These are phyloP conservation scores for Episyrphus balteatus DNA, from an alignment of 1,140 invertebrate genomes.

Conservation along the genomic window DNA sequence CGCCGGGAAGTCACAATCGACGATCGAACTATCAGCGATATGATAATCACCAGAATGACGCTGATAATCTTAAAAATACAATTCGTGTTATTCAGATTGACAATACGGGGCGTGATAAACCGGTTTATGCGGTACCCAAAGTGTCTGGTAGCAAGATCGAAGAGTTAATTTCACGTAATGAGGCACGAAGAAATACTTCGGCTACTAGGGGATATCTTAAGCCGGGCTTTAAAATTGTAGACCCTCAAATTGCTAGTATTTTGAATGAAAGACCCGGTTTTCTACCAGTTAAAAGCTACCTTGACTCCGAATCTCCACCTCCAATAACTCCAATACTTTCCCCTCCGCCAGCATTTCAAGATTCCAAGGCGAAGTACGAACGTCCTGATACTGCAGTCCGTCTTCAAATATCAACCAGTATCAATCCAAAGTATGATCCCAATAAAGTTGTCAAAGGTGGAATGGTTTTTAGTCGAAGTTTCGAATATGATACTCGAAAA, in stretches of 20 bases:
- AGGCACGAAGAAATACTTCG: conserved; percentile 14
- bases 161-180: conserved; percentile 30
- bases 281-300: conserved; percentile 25
- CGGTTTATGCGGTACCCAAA: conserved; percentile 15
- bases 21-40: not conserved
- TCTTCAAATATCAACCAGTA: not conserved
- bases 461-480: conserved; percentile 36
- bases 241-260: conserved; percentile 28
- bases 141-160: conserved; percentile 27
- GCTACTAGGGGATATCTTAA: conserved; percentile 15
- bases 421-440: conserved; percentile 2
- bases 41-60: not conserved
- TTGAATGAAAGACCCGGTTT: conserved; percentile 34
- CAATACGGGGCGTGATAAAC: conserved; percentile 11
- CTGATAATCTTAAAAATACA: not conserved
- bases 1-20: no score
- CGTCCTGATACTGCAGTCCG: not conserved
- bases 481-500: conserved; percentile 33
- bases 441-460: conserved; percentile 10
- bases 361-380: conserved; percentile 19
- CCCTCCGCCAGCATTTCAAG: conserved; percentile 42
- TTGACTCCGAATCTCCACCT: conserved; percentile 32
- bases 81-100: conserved; percentile 15
- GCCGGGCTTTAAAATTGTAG: conserved; percentile 28
- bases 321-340: conserved; percentile 40